phyloP scores from a whole-genome alignment of 2,888 invertebrate genomes.

The Polymixis flavicincta region DNA sequence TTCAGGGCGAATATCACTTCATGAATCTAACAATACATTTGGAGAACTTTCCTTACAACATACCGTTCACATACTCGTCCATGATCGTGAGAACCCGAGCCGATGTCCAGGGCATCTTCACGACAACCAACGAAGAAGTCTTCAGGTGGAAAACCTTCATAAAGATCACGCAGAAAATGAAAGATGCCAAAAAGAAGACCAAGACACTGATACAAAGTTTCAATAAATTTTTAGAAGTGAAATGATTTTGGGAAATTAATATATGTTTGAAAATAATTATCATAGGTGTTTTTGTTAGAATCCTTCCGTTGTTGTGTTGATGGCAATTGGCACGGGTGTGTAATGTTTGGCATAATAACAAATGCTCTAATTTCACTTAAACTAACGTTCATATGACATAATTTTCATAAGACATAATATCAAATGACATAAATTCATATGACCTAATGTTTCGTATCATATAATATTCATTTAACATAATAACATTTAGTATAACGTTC shows the following conservation, averaged over 20 bases:
- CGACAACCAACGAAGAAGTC: slow-evolving; percentile 55
- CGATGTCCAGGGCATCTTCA: slow-evolving; percentile 59
- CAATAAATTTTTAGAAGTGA: neutral
- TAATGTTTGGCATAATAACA: too few species aligned
- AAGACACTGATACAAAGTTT: neutral
- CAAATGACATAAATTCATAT: too few species aligned
- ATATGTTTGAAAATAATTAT: neutral
- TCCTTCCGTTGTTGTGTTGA: neutral
- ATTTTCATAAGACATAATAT: too few species aligned
- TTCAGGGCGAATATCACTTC: slow-evolving; percentile 63
- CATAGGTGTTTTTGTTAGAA: neutral
- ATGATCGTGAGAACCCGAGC: slow-evolving; percentile 60
- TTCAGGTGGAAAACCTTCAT: slow-evolving; percentile 60
- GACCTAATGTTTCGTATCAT: too few species aligned
- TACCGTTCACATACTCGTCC: slow-evolving; percentile 65
- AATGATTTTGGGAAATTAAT: slow-evolving; percentile 16
- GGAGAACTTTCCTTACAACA: slow-evolving; percentile 63
- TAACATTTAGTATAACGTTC: too few species aligned
- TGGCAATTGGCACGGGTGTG: too few species aligned
- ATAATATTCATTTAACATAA: too few species aligned
- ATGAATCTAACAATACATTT: slow-evolving; percentile 59
- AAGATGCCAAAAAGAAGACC: slow-evolving; percentile 28
- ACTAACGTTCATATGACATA: too few species aligned
- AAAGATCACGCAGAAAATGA: slow-evolving; percentile 61
- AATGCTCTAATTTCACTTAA: too few species aligned